Percentiles rank a stretch among this genome's conserved stretches.
phyloP scores from a whole-genome alignment of 2,888 invertebrate genomes.

The Cerceris ruficornis region DNA sequence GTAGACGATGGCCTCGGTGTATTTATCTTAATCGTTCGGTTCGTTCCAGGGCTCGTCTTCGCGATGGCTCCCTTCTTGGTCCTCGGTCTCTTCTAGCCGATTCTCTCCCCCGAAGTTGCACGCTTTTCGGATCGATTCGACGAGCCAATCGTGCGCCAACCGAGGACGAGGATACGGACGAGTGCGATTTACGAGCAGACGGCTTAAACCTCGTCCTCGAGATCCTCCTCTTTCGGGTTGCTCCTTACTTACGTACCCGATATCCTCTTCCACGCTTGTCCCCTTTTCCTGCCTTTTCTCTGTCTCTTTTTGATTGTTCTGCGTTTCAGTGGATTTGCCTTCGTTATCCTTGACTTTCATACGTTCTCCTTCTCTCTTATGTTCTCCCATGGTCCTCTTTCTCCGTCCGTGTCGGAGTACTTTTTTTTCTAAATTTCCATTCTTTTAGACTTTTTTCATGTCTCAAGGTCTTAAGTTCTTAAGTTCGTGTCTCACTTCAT shows the following conservation, averaged over 20 bases:
- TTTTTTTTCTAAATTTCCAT: no score
- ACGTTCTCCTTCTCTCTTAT: no score
- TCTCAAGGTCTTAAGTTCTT: no score
- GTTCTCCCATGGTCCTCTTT: no score
- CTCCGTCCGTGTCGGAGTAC: no score
- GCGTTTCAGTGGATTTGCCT: no score
- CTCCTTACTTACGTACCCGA: constrained; percentile 59
- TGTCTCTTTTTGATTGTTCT: no score
- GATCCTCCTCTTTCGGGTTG: constrained; percentile 70
- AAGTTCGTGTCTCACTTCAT: no score
- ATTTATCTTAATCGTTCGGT: constrained; percentile 45
- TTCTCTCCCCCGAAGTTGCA: constrained; percentile 12
- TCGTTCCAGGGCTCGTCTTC: background rate
- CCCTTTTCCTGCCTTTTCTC: background rate
- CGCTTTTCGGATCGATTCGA: constrained; percentile 56
- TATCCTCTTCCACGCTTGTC: constrained; percentile 3
- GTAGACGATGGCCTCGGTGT: constrained; percentile 12
- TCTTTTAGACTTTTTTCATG: no score
- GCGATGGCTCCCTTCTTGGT: background rate
- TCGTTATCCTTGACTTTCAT: no score
- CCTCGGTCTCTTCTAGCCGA: background rate
- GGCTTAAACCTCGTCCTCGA: constrained; percentile 59
- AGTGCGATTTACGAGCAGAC: constrained; percentile 65
- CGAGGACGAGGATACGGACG: constrained; percentile 41
- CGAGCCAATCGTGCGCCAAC: constrained; percentile 49